Percentiles rank a stretch among this genome's conserved stretches.
Conservation (phyloP, 2,797 vertebrate species). For the Pseudotriccus pelzelni region DNA sequence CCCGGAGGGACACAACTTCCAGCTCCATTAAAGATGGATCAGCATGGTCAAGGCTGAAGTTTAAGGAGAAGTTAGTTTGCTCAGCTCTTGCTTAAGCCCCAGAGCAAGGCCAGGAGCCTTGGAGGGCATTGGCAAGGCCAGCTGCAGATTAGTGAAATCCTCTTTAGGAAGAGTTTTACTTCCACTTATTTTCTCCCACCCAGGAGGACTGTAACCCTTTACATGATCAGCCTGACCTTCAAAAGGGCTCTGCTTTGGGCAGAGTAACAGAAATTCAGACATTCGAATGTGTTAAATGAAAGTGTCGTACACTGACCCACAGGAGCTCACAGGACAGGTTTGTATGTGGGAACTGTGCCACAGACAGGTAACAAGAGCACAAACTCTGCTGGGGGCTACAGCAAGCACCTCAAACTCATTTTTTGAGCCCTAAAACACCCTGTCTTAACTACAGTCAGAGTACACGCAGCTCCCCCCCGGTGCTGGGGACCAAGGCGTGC, state of each 20-base stretch:
- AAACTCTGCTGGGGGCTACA: not conserved
- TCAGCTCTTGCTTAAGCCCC: conserved; percentile 45
- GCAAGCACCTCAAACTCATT: not conserved
- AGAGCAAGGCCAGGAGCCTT: conserved; percentile 24
- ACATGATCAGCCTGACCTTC: conserved; percentile 12
- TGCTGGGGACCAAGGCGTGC: accelerated
- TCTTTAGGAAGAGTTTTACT: conserved; percentile 55
- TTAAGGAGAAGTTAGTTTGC: conserved; percentile 11
- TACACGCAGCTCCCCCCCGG: not conserved
- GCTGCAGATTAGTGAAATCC: conserved; percentile 57
- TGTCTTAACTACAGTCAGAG: accelerated
- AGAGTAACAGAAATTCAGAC: not conserved
- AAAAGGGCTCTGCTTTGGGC: not conserved
- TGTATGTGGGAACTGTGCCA: not conserved
- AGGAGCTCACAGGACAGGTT: not conserved
- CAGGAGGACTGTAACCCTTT: conserved; percentile 8
- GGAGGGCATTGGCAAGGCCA: conserved; percentile 47
- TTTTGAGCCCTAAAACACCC: not conserved
- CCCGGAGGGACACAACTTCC: accelerated
- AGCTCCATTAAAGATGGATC: not conserved
- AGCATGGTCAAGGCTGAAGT: not conserved
- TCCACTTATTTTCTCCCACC: conserved; percentile 17
- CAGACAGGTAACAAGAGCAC: accelerated
- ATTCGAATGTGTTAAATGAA: not conserved
- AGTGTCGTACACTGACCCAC: not conserved